Evolutionary conservation across 2,113 vertebrate species (phyloP).

Genomic region (Ursus arctos): DNA sequence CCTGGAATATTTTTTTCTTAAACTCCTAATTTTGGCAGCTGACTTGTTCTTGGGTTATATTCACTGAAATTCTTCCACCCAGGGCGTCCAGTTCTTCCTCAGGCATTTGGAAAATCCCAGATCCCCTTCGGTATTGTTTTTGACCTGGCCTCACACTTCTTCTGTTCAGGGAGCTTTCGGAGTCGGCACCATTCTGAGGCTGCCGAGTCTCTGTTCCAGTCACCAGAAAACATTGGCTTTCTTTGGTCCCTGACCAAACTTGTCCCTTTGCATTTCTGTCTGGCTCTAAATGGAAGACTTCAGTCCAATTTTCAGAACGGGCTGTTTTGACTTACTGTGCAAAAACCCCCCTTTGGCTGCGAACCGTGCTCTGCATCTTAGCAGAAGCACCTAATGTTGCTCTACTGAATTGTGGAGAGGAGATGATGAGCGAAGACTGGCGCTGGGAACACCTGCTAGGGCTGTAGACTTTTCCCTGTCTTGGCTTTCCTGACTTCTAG

Average conservation of each 20-base stretch:
- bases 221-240: neutral
- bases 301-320: neutral
- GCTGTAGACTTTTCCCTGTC: neutral
- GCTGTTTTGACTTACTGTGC: neutral
- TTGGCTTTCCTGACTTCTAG: neutral
- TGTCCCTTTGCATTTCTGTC: conserved; percentile 1
- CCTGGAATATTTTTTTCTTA: neutral
- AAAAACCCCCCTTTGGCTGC: neutral
- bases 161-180: neutral
- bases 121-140: neutral
- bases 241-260: conserved; percentile 50
- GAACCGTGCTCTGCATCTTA: neutral
- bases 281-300: conserved; percentile 32
- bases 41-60: neutral
- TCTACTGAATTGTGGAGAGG: conserved; percentile 27
- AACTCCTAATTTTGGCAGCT: neutral
- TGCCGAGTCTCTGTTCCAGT: neutral
- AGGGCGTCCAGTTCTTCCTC: neutral
- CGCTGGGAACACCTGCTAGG: neutral
- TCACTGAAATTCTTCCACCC: neutral
- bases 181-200: neutral
- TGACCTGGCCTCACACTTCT: neutral
- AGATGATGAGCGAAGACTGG: neutral
- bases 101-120: neutral
- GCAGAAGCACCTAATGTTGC: neutral